Evolutionary conservation across 2,797 vertebrate genomes (phyloP), one percentile per base, ranked within the genome.

Genomic region (Rachycentron canadum): DNA sequence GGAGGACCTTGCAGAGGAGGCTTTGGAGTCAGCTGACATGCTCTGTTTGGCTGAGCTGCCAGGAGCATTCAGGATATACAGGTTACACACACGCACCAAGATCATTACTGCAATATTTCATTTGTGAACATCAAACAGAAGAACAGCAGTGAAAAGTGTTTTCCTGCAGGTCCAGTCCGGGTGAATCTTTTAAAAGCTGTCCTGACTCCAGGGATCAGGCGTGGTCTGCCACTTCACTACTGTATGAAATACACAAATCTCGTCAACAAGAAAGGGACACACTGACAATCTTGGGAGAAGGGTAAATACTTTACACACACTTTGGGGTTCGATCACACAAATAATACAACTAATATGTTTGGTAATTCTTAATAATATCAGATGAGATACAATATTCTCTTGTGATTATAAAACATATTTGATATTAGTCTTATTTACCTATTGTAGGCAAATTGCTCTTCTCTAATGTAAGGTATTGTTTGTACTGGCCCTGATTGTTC

Each of bases 51-150:
- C 92, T 45, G 83, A 89, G 56, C 73, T 96, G 53, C 95, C 95
- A 0, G 95, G 95, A 76, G 95, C 93, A 9, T 93, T 95, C 67
- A 91, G 70, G 71, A 88, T 87, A 32, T 95, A 95, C 92, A 95
- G 93, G 95, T 95, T 87, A 78, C 41, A 60, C 50, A 63, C 7
- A 59, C 13, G 11, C 12, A 34, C 53, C 32, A 67, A 30, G 16
- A 55, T 74, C 68, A 28, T 71, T 47, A 41, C 45, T 40, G 25
- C 19, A 32, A 7, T n/a, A 32, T 61, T 21, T 47, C 21, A 40
- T 9, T 16, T 58, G 17, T 7, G 57, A 41, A 9, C 1, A 36
- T 1, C 16, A 28, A 57, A 60, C 5, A 28, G 43, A 26, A 14
- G 5, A 30, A 32, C n/a, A 34, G 7, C 43, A 52, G 25, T 57